These are phyloP conservation scores for Himalopsyche phryganea DNA, from an alignment of 1,140 invertebrate genomes.

Conservation along the genomic window DNA sequence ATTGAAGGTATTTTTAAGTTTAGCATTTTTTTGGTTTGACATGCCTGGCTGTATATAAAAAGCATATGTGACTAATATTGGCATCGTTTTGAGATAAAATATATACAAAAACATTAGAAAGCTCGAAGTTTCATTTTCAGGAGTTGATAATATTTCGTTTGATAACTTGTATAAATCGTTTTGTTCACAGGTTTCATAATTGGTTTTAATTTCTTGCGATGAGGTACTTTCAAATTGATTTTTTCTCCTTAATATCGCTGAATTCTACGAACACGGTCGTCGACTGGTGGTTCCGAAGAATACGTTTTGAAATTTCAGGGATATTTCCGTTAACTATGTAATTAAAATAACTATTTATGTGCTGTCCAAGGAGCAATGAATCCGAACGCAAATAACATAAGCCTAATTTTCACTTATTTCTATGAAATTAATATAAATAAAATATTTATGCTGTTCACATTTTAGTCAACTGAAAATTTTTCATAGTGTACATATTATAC, in stretches of 20 bases:
- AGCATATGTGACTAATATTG: constrained; percentile 17
- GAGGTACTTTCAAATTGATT: too few relatives aligned
- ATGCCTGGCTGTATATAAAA: constrained; percentile 17
- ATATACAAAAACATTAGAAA: neutral
- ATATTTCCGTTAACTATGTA: too few relatives aligned
- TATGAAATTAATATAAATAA: constrained; percentile 14
- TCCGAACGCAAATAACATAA: constrained; percentile 33
- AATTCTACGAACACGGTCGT: too few relatives aligned
- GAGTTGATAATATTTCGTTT: neutral
- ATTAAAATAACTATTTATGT: too few relatives aligned
- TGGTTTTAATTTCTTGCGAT: too few relatives aligned
- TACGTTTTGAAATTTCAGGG: too few relatives aligned
- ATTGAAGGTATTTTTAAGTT: too few relatives aligned
- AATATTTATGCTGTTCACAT: constrained; percentile 11
- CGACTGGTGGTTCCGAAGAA: too few relatives aligned
- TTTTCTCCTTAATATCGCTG: too few relatives aligned
- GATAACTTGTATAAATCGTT: neutral
- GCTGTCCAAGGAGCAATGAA: constrained; percentile 31
- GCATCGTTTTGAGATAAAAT: neutral
- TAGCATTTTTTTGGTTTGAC: neutral
- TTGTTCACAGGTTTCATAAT: constrained; percentile 1
- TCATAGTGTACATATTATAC: constrained; percentile 6
- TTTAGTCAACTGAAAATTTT: constrained; percentile 8
- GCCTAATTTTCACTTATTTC: constrained; percentile 31
- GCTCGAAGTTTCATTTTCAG: neutral